Base-by-base conservation (phyloP, 1,140 invertebrate species). In the Orussus abietinus region DNA sequence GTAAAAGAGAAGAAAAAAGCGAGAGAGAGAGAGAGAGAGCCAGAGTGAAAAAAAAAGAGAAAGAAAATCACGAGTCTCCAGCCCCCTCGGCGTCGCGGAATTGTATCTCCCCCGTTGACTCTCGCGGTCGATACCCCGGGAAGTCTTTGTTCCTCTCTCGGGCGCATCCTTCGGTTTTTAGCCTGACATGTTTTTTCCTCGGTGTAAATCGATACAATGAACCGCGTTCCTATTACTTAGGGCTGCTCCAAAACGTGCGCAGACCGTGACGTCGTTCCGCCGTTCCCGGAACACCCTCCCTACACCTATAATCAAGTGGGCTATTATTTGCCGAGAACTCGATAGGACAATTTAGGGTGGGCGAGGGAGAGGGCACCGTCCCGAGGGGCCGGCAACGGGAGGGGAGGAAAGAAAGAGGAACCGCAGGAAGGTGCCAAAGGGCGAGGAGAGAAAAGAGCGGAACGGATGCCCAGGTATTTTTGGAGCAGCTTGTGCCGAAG, bases 281-380 rank as follows among this genome's bases (percentile, higher is more conserved):
- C 25, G 22, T 43, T 37, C 40, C 34, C 39, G 31, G 40, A n/a
- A 25, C 38, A 41, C 41, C 55, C 48, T 51, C 39, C 30, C 38
- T 44, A 54, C 44, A 52, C 47, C 51, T 55, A 53, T 51, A 49
- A 58, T 60, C 57, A 52, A 58, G 53, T 58, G 47, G 48, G 30
- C 54, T 36, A 60, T 51, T 60, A 59, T 60, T 60, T 54, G 42
- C 38, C 30, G 34, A 45, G 49, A 55, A 44, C 40, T 51, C 49
- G 38, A 49, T 33, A 30, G 35, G 29, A 13, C 32, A 14, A 10
- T 34, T 6, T 5, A 10, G 4, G 3, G 5, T 34, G 12, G 32
- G 10, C 9, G 32, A 17, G 20, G 7, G 17, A 34, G 32, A 25
- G 22, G 22, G 22, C n/a, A 7, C 6, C n/a, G n/a, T n/a, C 22